Evolutionary conservation across 64 coral and sea anemone genomes (phyloP), one percentile per base, ranked within the genome.

Genomic region (Dendronephthya gigantea): DNA sequence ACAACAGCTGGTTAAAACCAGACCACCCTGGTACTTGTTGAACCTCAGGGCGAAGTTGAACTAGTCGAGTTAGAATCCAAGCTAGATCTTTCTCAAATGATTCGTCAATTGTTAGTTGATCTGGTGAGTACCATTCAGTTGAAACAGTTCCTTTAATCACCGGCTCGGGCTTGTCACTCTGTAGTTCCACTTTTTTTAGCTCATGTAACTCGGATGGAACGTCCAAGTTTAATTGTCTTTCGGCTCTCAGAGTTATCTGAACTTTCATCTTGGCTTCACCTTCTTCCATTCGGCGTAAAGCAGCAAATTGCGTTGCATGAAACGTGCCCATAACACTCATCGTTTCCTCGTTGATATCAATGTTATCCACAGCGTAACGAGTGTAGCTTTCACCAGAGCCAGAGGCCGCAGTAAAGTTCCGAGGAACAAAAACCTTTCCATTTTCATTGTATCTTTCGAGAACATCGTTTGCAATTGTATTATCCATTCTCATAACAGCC

Each of bases 331-430:
- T 85, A n/a, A n/a, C 83, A 84, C 83, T 85, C 83, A 85, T 32
- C 25, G 89, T 85, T 68, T 85, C 83, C 28, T 90, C 89, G 36
- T 85, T 90, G 12, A 90, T 90, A 32, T 90, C 88, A 31, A 90
- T 90, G 35, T 90, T 90, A 49, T 90, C 83, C 32, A 85, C 88
- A 48, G 83, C 68, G 49, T 50, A 88, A 27, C 55, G 48, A 0
- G 50, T 88, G 50, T 83, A 88, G 17, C 11, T 39, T 41, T 8
- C 81, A 1, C 14, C 48, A 33, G 40, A n/a, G n/a, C n/a, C n/a
- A n/a, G n/a, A 34, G 7, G 19, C 13, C 1, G 76, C 55, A 47
- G 0, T 22, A 32, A 88, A 88, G 66, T 81, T 90, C 19, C 83
- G 52, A 34, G 82, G 88, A 40, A 90, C 83, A 85, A 90, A 69